Evolutionary conservation across 64 coral and sea anemone genomes (phyloP).

Genomic region (Anthopleura sola): DNA sequence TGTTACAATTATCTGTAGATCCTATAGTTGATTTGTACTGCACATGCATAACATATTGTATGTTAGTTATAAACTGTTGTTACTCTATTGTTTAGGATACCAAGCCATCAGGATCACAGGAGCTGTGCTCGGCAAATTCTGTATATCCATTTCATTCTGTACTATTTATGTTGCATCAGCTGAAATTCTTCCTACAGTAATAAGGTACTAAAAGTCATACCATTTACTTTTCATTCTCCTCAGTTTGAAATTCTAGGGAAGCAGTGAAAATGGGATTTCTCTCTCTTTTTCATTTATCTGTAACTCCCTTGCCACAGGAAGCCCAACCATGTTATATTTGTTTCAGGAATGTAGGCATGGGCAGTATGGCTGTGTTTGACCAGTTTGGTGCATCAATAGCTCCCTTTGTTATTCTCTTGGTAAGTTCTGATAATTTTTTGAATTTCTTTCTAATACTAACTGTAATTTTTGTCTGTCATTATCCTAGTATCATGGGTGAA

Average conservation of each 20-base stretch:
- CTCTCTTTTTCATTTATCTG: not conserved
- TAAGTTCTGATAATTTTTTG: slow-evolving; percentile 9
- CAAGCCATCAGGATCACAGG: slow-evolving; percentile 47
- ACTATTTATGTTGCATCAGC: slow-evolving; percentile 78
- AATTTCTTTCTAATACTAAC: too few relatives aligned
- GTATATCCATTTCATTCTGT: slow-evolving; percentile 73
- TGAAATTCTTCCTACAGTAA: slow-evolving; percentile 84
- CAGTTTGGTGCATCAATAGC: slow-evolving; percentile 67
- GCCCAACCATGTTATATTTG: not conserved
- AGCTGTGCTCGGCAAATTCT: slow-evolving; percentile 79
- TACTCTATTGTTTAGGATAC: slow-evolving; percentile 19
- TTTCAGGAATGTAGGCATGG: slow-evolving; percentile 70
- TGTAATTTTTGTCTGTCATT: not conserved
- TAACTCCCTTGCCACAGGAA: not conserved
- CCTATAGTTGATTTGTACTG: too few relatives aligned
- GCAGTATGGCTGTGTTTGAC: slow-evolving; percentile 84
- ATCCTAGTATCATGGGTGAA: too few relatives aligned
- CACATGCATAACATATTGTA: too few relatives aligned
- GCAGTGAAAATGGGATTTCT: too few relatives aligned
- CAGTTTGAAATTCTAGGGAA: too few relatives aligned
- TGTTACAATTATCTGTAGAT: too few relatives aligned
- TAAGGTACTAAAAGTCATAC: slow-evolving; percentile 43
- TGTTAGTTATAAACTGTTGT: not conserved
- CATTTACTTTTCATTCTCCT: too few relatives aligned
- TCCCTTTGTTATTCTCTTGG: slow-evolving; percentile 82